A percentile compares a stretch with the other conserved stretches of the same genome.
Evolutionary conservation across 2,113 vertebrate species (phyloP).

Genomic region (Sander vitreus): DNA sequence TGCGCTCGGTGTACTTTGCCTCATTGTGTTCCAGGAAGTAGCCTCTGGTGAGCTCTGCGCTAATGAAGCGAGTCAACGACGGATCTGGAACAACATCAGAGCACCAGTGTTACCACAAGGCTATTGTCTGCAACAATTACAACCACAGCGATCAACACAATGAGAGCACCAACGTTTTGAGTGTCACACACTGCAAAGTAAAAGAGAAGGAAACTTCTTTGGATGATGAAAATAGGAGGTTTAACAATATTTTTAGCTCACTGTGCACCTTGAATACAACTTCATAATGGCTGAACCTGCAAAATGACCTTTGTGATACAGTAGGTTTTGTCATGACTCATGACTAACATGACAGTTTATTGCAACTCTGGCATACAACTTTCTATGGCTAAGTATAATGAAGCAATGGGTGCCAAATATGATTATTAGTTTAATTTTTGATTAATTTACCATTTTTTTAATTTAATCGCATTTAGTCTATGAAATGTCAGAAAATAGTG

Average conservation of each 20-base stretch:
- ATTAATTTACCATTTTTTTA: neutral
- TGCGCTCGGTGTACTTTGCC: constrained; percentile 95
- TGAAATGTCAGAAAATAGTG: neutral
- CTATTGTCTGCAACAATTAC: constrained; percentile 61
- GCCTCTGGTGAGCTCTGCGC: constrained; percentile 94
- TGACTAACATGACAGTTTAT: neutral
- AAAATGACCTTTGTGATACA: neutral
- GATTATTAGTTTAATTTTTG: neutral
- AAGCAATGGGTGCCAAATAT: neutral
- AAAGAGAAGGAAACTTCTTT: constrained; percentile 44
- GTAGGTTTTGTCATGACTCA: neutral
- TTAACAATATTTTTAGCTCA: neutral
- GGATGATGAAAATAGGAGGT: neutral
- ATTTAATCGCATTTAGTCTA: neutral
- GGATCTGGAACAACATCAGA: constrained; percentile 87
- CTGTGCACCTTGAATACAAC: neutral
- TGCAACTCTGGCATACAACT: neutral
- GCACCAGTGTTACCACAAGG: constrained; percentile 45
- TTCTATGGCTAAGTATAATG: neutral
- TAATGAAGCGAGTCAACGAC: constrained; percentile 93
- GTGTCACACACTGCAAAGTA: constrained; percentile 9
- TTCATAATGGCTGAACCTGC: neutral
- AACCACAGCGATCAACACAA: constrained; percentile 44
- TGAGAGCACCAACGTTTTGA: neutral
- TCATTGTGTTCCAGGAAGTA: constrained; percentile 99